A percentile compares a stretch with the other conserved stretches of the same genome.
Evolutionary conservation across 2,888 invertebrate species (phyloP).

Genomic region (Cylloceria caligata): DNA sequence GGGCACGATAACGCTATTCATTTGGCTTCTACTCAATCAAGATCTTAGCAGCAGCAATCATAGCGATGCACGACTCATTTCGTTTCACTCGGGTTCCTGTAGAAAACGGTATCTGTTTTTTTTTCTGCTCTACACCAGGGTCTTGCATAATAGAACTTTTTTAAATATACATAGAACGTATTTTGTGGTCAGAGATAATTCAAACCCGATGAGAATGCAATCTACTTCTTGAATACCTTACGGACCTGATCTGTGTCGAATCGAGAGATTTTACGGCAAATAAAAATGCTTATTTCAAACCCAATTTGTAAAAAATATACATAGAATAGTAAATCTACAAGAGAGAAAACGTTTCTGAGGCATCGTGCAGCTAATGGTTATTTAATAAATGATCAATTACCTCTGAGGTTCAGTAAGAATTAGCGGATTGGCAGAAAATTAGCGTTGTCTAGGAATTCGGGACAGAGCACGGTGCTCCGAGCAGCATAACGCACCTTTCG

Average conservation of each 20-base stretch:
- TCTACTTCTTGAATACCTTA: not conserved
- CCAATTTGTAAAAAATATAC: not conserved
- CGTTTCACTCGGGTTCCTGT: slow-evolving; percentile 33
- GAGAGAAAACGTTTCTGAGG: slow-evolving; percentile 29
- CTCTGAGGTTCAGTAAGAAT: slow-evolving; percentile 30
- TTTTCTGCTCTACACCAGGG: not conserved
- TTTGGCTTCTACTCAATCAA: slow-evolving; percentile 26
- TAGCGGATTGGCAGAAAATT: slow-evolving; percentile 50
- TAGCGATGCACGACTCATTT: slow-evolving; percentile 30
- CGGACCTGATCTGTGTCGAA: slow-evolving; percentile 1
- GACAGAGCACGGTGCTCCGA: not conserved
- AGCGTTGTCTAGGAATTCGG: slow-evolving; percentile 29
- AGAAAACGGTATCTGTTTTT: slow-evolving; percentile 34
- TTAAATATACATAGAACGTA: slow-evolving; percentile 9
- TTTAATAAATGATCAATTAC: slow-evolving; percentile 57
- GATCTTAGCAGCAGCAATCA: slow-evolving; percentile 31
- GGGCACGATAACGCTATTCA: slow-evolving; percentile 43
- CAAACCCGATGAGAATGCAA: not conserved
- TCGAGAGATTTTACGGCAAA: slow-evolving; percentile 1
- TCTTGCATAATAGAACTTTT: slow-evolving; percentile 11
- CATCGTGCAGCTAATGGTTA: slow-evolving; percentile 41
- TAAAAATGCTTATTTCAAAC: not conserved
- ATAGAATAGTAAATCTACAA: not conserved
- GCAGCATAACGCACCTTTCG: slow-evolving; percentile 28
- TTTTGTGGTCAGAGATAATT: slow-evolving; percentile 16